Percentiles rank a stretch among this genome's conserved stretches.
phyloP scores from a whole-genome alignment of 2,797 vertebrate species.

The Periparus ater region DNA sequence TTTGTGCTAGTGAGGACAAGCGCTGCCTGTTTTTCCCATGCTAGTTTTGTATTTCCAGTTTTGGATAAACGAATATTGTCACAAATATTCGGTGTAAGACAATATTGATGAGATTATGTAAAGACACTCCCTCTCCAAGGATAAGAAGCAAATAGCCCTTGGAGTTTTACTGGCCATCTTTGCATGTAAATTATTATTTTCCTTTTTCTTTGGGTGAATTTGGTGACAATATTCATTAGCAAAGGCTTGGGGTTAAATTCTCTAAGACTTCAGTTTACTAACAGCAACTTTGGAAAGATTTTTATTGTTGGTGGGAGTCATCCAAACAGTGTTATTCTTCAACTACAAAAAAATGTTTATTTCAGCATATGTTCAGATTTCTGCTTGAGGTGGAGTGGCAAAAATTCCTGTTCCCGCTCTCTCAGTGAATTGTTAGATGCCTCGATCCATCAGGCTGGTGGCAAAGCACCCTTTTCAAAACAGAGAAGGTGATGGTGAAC shows the following conservation, averaged over 20 bases:
- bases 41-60: not conserved
- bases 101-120: not conserved
- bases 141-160: not conserved
- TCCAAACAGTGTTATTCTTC: not conserved
- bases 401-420: not conserved
- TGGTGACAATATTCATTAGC: not conserved
- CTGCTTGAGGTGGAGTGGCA: not conserved
- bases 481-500: not conserved
- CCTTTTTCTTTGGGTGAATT: not conserved
- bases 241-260: not conserved
- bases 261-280: not conserved
- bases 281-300: not conserved
- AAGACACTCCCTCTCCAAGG: not conserved
- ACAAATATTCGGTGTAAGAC: not conserved
- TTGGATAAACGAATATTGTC: fast-evolving
- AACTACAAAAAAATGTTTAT: not conserved
- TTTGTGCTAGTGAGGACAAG: not conserved
- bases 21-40: not conserved
- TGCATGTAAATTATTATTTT: not conserved
- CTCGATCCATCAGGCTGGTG: fast-evolving
- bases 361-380: not conserved
- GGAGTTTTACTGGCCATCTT: not conserved
- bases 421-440: fast-evolving
- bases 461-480: not conserved
- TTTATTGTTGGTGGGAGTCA: not conserved